Conservation (phyloP, 2,113 vertebrate genomes). For the Cercopithecus mona region DNA sequence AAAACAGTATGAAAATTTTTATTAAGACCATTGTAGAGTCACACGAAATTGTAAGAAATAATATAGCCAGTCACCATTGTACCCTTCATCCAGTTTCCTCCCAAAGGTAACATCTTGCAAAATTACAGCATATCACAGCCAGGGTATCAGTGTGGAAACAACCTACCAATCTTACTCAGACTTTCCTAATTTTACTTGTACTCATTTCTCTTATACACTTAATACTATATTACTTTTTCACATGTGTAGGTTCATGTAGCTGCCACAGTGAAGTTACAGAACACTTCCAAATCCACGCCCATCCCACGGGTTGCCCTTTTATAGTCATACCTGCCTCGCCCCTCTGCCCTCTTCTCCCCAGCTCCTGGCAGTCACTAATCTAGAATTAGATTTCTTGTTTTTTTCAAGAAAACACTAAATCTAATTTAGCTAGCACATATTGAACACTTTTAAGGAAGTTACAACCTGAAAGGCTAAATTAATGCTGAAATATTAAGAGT, state of each 20-base stretch:
- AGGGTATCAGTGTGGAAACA: not conserved
- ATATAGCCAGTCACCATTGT: not conserved
- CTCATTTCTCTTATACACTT: not conserved
- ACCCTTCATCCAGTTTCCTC: too few relatives aligned
- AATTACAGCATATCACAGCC: not conserved
- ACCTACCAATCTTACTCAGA: not conserved
- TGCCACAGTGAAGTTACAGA: not conserved
- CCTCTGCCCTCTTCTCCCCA: not conserved
- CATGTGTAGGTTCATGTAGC: not conserved
- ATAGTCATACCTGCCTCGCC: accelerated
- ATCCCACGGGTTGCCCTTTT: not conserved
- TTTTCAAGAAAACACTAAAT: not conserved
- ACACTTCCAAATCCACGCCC: not conserved
- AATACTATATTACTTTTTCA: not conserved
- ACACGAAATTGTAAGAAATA: not conserved
- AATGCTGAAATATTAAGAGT: not conserved
- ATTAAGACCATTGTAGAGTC: not conserved
- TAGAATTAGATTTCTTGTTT: not conserved
- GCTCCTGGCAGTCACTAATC: not conserved
- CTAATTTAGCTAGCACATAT: not conserved
- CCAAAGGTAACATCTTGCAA: not conserved
- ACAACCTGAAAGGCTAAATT: not conserved
- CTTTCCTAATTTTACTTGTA: not conserved
- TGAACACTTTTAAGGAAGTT: slow-evolving; percentile 9
- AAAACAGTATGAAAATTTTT: not conserved